These are phyloP conservation scores for Apamea monoglypha DNA, from an alignment of 2,888 invertebrate species.

Conservation along the genomic window DNA sequence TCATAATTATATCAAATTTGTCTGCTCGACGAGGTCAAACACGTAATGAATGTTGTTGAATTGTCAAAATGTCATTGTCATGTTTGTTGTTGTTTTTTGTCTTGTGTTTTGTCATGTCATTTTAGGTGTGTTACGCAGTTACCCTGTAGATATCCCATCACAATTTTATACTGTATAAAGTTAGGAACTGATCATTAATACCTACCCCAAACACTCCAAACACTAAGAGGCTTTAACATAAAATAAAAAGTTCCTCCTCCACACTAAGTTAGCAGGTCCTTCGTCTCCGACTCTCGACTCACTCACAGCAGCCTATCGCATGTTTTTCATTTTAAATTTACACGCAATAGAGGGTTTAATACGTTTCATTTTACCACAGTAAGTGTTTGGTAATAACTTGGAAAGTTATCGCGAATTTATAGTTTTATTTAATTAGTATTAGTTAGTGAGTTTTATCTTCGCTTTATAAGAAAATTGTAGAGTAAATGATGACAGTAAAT, in stretches of 20 bases:
- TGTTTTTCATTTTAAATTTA: conserved; percentile 75
- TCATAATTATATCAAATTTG: background rate
- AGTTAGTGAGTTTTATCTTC: conserved; percentile 6
- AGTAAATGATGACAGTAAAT: background rate
- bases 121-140: background rate
- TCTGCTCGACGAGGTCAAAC: background rate
- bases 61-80: background rate
- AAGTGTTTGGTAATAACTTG: conserved; percentile 48
- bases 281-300: conserved; percentile 27
- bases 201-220: background rate
- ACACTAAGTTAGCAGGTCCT: conserved; percentile 33
- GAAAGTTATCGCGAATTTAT: conserved; percentile 60
- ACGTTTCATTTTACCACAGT: conserved; percentile 44
- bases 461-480: background rate
- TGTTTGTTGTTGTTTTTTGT: too few species aligned
- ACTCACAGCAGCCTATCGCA: conserved; percentile 71
- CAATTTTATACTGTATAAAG: background rate
- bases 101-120: background rate
- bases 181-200: background rate
- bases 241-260: conserved; percentile 56
- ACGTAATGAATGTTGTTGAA: background rate
- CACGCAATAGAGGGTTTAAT: conserved; percentile 71
- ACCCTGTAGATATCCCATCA: background rate
- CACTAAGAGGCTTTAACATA: background rate
- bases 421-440: conserved; percentile 42